Evolutionary conservation across 2,888 invertebrate species (phyloP), one percentile per base, ranked within the genome.

Genomic region (Lissonota sp.): DNA sequence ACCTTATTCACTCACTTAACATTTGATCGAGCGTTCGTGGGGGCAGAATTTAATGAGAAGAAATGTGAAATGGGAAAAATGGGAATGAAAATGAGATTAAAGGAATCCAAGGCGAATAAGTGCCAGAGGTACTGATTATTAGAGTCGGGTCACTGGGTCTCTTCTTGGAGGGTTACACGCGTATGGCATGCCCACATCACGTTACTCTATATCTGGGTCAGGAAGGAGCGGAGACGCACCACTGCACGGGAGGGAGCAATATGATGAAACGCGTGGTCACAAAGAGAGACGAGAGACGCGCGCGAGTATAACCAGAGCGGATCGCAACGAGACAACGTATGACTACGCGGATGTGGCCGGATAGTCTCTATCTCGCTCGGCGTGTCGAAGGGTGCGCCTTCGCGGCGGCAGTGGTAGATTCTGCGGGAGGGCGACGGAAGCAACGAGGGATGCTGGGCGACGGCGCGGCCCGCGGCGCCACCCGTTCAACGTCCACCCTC

Each of bases 401-500:
- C 83, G 84, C 88, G 82, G 88, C 91, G 87, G 88, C 87, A 85
- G 70, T 37, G 55, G 62, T 14, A 46, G 57, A 90, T 87, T 91
- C 91, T 90, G 90, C 91, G 90, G 92, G 90, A 91, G 73, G 78
- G 81, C 73, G 89, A 87, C 86, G 89, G 88, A 86, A 87, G 87
- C 79, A 80, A 79, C 85, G 86, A 86, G 89, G 91, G 91, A 91
- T 91, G 92, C 91, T 92, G 92, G 89, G 92, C 92, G 90, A 91
- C 92, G 90, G 92, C 91, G 91, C 92, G 91, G 91, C 90, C 88
- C 85, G 89, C 91, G 90, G 92, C 91, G 91, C 91, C 92, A 89
- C 88, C 88, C 89, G 74, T 75, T 79, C 85, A 86, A 75, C 82
- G 80, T 79, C 82, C 83, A 62, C 84, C 79, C 75, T 40, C 85